Evolutionary conservation across 2,888 invertebrate genomes (phyloP).

Genomic region (Rhagonycha fulva): DNA sequence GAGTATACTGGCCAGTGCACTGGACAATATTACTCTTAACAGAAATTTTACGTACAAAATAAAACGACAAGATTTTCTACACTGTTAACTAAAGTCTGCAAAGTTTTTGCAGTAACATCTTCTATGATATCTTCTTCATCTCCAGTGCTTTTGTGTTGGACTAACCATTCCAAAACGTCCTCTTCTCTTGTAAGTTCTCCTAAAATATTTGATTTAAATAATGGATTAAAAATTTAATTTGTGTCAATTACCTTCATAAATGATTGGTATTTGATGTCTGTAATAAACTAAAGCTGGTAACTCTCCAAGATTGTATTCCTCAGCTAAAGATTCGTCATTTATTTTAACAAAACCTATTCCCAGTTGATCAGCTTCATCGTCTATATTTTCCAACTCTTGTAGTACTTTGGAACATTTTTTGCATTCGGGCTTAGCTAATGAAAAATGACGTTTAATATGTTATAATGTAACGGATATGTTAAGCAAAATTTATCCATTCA

Average conservation of each 20-base stretch:
- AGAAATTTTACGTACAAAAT: slow-evolving; percentile 72
- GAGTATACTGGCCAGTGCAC: neutral
- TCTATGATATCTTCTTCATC: slow-evolving; percentile 94
- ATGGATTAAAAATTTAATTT: neutral
- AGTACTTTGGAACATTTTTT: slow-evolving; percentile 89
- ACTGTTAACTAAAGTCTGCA: slow-evolving; percentile 84
- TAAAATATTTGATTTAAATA: slow-evolving; percentile 46
- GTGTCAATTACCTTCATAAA: slow-evolving; percentile 78
- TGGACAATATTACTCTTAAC: neutral
- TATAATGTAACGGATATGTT: neutral
- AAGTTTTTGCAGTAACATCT: slow-evolving; percentile 88
- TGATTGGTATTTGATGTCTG: slow-evolving; percentile 91
- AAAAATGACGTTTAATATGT: neutral
- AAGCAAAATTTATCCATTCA: neutral
- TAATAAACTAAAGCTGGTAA: slow-evolving; percentile 91
- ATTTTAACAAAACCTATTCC: slow-evolving; percentile 95
- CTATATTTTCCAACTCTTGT: slow-evolving; percentile 91
- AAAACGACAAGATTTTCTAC: slow-evolving; percentile 90
- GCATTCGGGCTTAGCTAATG: slow-evolving; percentile 87
- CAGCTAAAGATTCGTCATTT: slow-evolving; percentile 86
- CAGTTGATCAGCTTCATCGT: slow-evolving; percentile 91
- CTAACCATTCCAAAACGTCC: slow-evolving; percentile 91
- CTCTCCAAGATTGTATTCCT: slow-evolving; percentile 89
- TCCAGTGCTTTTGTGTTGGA: slow-evolving; percentile 90
- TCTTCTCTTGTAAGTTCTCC: slow-evolving; percentile 89